A percentile compares a stretch with the other conserved stretches of the same genome.
Conservation (phyloP, 2,888 invertebrate species). For the Pheosia tremula region DNA sequence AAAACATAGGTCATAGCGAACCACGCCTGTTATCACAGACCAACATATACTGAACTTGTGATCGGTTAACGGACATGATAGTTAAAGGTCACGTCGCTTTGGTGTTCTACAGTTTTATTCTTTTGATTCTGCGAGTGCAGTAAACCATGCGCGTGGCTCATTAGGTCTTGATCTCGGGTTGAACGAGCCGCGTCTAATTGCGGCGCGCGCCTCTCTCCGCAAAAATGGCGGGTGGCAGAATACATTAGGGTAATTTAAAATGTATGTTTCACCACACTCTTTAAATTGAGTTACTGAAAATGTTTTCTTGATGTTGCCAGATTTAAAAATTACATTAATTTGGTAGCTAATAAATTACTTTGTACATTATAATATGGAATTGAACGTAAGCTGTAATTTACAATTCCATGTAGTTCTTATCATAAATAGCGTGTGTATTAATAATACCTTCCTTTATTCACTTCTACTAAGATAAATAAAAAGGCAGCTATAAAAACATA, state of each 20-base stretch:
- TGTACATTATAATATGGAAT: too few species aligned
- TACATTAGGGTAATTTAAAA: conserved; percentile 64
- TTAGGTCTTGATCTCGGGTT: conserved; percentile 76
- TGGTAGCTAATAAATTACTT: too few species aligned
- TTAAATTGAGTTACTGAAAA: conserved; percentile 38
- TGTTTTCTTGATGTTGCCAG: conserved; percentile 35
- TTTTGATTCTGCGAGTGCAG: conserved; percentile 73
- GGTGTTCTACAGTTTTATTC: conserved; percentile 64
- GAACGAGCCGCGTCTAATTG: conserved; percentile 78
- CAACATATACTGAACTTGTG: conserved; percentile 22
- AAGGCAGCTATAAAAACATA: too few species aligned
- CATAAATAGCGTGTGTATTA: too few species aligned
- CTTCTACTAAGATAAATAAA: too few species aligned
- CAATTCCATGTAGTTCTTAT: too few species aligned
- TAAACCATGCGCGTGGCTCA: conserved; percentile 78
- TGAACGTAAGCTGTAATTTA: too few species aligned
- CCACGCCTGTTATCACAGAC: not conserved
- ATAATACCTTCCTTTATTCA: too few species aligned
- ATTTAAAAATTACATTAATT: not conserved
- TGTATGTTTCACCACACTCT: conserved; percentile 64
- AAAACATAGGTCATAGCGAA: not conserved
- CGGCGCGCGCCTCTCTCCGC: conserved; percentile 55
- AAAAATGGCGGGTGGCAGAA: conserved; percentile 61
- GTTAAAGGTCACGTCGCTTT: conserved; percentile 41
- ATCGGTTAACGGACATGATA: not conserved